Conservation (phyloP, 53 echinoderm and acorn worm genomes). For the Luidia sarsii region DNA sequence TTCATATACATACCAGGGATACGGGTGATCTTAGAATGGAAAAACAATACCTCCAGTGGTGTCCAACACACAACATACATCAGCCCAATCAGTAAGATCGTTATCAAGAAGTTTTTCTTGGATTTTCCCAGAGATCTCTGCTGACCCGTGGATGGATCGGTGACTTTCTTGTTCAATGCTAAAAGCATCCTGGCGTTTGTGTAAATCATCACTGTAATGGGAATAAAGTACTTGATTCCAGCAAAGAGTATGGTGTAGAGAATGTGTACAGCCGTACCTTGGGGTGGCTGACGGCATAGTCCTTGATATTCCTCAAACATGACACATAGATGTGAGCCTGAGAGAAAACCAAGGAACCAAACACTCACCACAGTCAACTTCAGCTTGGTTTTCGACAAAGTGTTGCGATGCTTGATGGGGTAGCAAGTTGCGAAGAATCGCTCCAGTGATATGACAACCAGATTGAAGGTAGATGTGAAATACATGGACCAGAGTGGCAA, state of each 20-base stretch:
- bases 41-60: not conserved
- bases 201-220: conserved; percentile 27
- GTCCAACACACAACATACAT: conserved; percentile 6
- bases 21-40: not conserved
- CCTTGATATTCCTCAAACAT: not conserved
- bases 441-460: too few relatives aligned
- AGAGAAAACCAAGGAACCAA: conserved; percentile 7
- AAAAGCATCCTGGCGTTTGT: conserved; percentile 60
- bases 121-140: not conserved
- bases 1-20: fast-evolving
- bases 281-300: not conserved
- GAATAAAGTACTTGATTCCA: conserved; percentile 48
- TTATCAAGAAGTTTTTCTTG: conserved; percentile 9
- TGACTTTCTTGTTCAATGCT: conserved; percentile 32
- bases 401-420: conserved; percentile 28
- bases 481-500: not conserved
- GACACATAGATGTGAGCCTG: not conserved
- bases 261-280: not conserved
- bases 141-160: not conserved
- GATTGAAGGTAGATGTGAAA: conserved; percentile 18
- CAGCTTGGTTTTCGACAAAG: not conserved
- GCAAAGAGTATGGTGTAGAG: not conserved
- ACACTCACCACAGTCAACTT: not conserved
- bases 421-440: conserved; percentile 32
- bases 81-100: not conserved